These are phyloP conservation scores for Coregonus ussuriensis DNA, from an alignment of 2,797 vertebrate genomes.

Conservation along the genomic window DNA sequence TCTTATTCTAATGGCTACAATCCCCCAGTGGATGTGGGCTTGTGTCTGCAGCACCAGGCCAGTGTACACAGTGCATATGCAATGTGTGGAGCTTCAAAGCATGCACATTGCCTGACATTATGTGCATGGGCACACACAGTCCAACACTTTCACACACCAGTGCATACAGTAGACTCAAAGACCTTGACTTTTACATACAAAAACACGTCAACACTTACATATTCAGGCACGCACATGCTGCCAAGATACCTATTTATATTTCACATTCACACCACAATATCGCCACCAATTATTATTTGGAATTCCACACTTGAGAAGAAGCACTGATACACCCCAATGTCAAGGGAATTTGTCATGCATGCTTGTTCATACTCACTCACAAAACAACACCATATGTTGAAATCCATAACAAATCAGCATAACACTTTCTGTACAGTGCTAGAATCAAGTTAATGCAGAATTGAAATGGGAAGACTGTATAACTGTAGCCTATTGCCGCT, in stretches of 20 bases:
- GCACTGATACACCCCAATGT: conserved; percentile 42
- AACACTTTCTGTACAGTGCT: not conserved
- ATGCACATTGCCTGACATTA: too few species aligned
- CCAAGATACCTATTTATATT: not conserved
- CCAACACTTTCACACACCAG: not conserved
- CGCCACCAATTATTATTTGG: not conserved
- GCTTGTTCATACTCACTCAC: conserved; percentile 56
- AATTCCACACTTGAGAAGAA: conserved; percentile 22
- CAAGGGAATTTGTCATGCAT: conserved; percentile 62
- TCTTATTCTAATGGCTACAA: conserved; percentile 62
- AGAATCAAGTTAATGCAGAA: not conserved
- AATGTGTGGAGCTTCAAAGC: too few species aligned
- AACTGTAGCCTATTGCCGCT: not conserved
- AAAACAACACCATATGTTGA: conserved; percentile 1
- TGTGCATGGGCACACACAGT: too few species aligned
- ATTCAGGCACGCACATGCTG: conserved; percentile 21
- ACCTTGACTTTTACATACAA: not conserved
- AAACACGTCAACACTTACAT: not conserved
- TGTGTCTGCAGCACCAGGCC: not conserved
- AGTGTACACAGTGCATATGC: not conserved
- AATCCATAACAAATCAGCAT: not conserved
- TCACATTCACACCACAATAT: conserved; percentile 9
- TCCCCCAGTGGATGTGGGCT: conserved; percentile 28
- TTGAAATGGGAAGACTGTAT: not conserved
- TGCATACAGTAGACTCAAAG: not conserved